Conservation (phyloP, 37 sponge, comb jelly and placozoan species). For the Chondrilla cf. caribensis region DNA sequence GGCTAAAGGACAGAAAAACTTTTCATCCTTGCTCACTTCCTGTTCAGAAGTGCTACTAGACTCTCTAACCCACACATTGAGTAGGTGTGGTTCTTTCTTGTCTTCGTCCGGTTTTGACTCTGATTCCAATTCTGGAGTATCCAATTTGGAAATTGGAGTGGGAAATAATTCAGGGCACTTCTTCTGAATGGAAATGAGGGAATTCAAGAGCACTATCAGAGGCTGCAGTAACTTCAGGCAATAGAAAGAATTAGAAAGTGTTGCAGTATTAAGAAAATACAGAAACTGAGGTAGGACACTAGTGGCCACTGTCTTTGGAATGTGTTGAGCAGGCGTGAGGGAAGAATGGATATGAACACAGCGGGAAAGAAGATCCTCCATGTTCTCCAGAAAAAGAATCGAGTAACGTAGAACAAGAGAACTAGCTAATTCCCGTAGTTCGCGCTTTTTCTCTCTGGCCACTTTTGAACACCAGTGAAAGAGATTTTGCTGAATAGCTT, state of each 20-base stretch:
- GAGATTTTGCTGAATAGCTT: slow-evolving; percentile 12
- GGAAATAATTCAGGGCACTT: neutral
- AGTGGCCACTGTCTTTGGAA: slow-evolving; percentile 5
- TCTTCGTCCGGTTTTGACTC: neutral
- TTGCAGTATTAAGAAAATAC: slow-evolving; percentile 17
- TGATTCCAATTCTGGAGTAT: neutral
- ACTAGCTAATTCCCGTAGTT: neutral
- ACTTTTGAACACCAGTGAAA: neutral
- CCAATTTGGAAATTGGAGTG: neutral
- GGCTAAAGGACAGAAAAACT: slow-evolving; percentile 40
- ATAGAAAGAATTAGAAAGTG: neutral
- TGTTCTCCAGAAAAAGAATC: neutral
- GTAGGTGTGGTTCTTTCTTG: neutral
- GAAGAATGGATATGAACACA: too few relatives aligned
- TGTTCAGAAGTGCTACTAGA: neutral
- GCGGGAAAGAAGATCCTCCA: neutral
- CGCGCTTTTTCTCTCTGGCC: neutral
- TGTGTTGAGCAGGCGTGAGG: neutral
- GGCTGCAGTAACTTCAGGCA: slow-evolving; percentile 19
- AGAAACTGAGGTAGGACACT: slow-evolving; percentile 25
- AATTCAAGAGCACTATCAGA: slow-evolving; percentile 27
- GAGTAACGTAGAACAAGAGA: slow-evolving; percentile 7
- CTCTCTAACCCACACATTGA: slow-evolving; percentile 22
- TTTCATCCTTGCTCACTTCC: slow-evolving; percentile 6
- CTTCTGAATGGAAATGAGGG: neutral